Base-by-base conservation (phyloP, 2,888 invertebrate genomes). In the Baccha elongata region DNA sequence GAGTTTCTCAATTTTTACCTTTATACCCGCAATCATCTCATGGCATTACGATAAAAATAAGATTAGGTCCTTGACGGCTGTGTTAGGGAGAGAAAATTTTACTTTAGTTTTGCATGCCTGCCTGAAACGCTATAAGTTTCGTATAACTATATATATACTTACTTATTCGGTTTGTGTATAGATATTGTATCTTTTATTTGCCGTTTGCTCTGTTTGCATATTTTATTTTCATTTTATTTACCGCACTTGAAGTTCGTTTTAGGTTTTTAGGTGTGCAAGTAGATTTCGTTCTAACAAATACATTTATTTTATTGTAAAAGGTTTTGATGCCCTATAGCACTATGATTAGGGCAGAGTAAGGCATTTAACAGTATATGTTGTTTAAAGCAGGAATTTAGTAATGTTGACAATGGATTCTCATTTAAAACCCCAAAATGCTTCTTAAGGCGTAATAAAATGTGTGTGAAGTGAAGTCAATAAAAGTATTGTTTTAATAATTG, bases 211-310 rank as follows among this genome's bases (percentile, higher is more conserved):
- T 46, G 62, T 80, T 64, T 80, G 80, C 60, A 74, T 74, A 74
- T 74, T 80, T 80, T 74, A 68, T 74, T 74, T 68, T 64, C 53
- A 29, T 62, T 79, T 74, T 80, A 80, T 80, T 80, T 75, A 58
- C 62, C 68, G 44, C 80, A 80, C 48, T 48, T 80, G 55, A 29
- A 71, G 62, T 81, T 75, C 42, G 48, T 80, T 75, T 64, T 62
- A 65, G 46, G 72, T 37, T 15, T 50, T 62, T 32, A 50, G 37
- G 64, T 37, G 8, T 21, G 48, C 13, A 19, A 46, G 29, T 21
- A 29, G 55, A 73, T 52, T 37, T 73, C 26, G 29, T 44, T 42
- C 26, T 60, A 44, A 50, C 53, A 60, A 67, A 73, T 74, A 74
- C 60, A 62, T 60, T 68, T 64, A 46, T 60, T 60, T 60, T 60